Conservation (phyloP, 2,888 invertebrate genomes). For the Pelosia muscerda region DNA sequence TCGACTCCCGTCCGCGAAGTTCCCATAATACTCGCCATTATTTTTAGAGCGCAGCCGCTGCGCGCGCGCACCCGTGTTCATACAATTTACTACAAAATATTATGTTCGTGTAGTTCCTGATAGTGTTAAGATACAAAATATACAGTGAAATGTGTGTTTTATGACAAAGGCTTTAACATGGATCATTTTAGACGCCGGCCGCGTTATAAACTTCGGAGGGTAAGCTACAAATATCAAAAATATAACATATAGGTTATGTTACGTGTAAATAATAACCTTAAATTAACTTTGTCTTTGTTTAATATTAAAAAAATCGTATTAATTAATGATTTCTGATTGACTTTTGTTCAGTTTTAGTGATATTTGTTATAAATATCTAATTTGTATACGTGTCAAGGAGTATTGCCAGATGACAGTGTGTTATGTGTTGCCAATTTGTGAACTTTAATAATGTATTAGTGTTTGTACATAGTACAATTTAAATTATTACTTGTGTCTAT, state of each 20-base stretch:
- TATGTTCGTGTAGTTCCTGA: constrained; percentile 48
- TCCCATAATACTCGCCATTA: constrained; percentile 61
- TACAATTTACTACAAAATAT: constrained; percentile 44
- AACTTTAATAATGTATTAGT: constrained; percentile 35
- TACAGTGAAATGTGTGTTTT: constrained; percentile 74
- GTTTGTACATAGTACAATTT: not conserved
- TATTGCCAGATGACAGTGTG: constrained; percentile 42
- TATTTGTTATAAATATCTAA: constrained; percentile 21
- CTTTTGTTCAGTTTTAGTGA: not conserved
- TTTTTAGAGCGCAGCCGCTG: constrained; percentile 79
- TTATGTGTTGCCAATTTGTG: constrained; percentile 50
- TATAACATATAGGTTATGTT: constrained; percentile 59
- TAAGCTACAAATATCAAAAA: constrained; percentile 63
- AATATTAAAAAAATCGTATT: not conserved
- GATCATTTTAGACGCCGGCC: constrained; percentile 77
- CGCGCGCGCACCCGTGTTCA: constrained; percentile 55
- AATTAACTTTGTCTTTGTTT: not conserved
- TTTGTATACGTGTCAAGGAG: constrained; percentile 44
- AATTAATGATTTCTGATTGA: not conserved
- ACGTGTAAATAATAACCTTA: constrained; percentile 15
- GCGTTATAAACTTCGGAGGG: constrained; percentile 66
- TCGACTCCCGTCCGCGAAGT: constrained; percentile 36
- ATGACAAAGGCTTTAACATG: constrained; percentile 80
- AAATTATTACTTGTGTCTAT: constrained; percentile 7
- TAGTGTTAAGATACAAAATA: constrained; percentile 50